Conservation (phyloP, 2,888 invertebrate genomes). For the Prosapia bicincta region DNA sequence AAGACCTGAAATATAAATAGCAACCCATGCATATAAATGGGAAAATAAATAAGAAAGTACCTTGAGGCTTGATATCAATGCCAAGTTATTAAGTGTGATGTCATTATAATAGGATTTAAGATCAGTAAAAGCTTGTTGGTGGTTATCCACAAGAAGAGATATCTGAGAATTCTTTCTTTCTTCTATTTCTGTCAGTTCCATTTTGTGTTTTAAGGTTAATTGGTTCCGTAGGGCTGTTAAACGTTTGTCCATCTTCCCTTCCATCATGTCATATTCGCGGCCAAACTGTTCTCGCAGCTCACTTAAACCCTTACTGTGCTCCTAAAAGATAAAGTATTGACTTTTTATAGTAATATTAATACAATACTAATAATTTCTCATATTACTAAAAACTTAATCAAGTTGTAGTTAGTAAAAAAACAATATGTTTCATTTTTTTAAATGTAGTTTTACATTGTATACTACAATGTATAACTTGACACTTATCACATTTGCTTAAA, state of each 20-base stretch:
- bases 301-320: conserved; percentile 53
- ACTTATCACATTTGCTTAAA: too few relatives aligned
- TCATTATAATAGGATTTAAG: conserved; percentile 95
- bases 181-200: conserved; percentile 79
- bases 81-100: conserved; percentile 88
- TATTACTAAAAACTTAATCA: too few relatives aligned
- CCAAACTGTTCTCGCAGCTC: conserved; percentile 62
- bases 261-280: conserved; percentile 62
- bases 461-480: too few relatives aligned
- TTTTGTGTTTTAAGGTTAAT: conserved; percentile 66
- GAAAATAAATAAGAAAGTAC: conserved; percentile 49
- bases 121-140: conserved; percentile 81
- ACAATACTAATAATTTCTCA: too few relatives aligned
- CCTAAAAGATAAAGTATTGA: conserved; percentile 40
- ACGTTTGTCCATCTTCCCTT: conserved; percentile 70
- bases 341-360: not conserved
- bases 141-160: conserved; percentile 66
- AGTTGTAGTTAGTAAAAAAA: too few relatives aligned
- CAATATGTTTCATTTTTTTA: too few relatives aligned
- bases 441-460: too few relatives aligned
- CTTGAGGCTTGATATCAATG: conserved; percentile 85
- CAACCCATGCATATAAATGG: too few relatives aligned
- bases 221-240: conserved; percentile 68
- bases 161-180: conserved; percentile 89
- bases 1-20: too few relatives aligned